These are phyloP conservation scores for Cylindroiulus punctatus DNA, from an alignment of 2,888 invertebrate genomes.

Conservation along the genomic window DNA sequence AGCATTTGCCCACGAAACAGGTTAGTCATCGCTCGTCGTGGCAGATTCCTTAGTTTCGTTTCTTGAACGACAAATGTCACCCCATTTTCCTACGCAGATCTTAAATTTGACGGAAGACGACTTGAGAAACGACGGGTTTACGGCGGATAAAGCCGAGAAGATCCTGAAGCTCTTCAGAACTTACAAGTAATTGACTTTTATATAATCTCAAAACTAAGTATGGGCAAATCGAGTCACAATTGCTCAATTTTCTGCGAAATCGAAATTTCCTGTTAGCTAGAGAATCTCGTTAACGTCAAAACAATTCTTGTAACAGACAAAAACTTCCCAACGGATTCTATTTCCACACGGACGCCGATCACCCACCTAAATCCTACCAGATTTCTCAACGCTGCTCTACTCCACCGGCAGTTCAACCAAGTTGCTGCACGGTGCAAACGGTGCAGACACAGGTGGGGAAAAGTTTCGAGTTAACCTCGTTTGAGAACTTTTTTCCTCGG, in stretches of 20 bases:
- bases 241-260: too few relatives aligned
- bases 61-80: too few relatives aligned
- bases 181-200: background rate
- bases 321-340: background rate
- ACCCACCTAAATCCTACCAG: background rate
- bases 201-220: too few relatives aligned
- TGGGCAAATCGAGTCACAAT: too few relatives aligned
- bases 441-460: background rate
- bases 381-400: background rate
- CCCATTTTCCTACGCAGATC: background rate
- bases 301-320: too few relatives aligned
- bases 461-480: background rate
- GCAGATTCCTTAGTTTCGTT: too few relatives aligned
- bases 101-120: background rate
- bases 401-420: background rate
- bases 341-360: background rate
- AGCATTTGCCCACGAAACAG: background rate
- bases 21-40: background rate
- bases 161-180: background rate
- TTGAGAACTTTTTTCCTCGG: background rate
- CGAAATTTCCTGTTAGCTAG: too few relatives aligned
- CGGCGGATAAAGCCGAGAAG: background rate
- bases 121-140: background rate
- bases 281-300: too few relatives aligned
- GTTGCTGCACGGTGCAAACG: conserved; percentile 24